Evolutionary conservation across 1,140 invertebrate genomes (phyloP), one percentile per base, ranked within the genome.

Genomic region (Spodoptera frugiperda): DNA sequence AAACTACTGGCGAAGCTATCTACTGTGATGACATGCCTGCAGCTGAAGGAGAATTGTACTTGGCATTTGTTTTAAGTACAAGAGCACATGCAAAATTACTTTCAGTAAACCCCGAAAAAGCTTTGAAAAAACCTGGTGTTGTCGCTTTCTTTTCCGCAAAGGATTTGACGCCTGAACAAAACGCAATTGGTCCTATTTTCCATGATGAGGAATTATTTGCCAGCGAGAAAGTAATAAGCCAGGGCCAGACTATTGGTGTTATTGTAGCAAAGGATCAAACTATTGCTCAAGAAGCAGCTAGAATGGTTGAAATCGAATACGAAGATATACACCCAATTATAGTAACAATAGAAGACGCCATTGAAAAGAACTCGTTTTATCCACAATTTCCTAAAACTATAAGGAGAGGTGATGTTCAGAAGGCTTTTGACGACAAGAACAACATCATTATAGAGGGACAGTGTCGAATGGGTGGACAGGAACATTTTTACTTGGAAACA

Each of bases 401-500:
- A 21, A 90, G 78, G 67, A 96, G 95, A 84, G 98, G 98, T 0
- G 95, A 98, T 90, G 88, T 96, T 1, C 95, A 95, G 6, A 85
- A 94, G 78, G 96, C 94, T 0, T 97, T 99, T 78, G 85, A 94
- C 39, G 90, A 96, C 76, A 95, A 96, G 11, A 96, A 97, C 51
- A 95, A 97, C 89, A 91, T 97, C 19, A 82, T 98, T 19, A 83
- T 98, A 19, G 96, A 97, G 94, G 97, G 98, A n/a, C 96, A 97
- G 87, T 95, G 98, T 70, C 95, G 96, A 59, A 97, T 98, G 84
- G 98, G 98, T 48, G 98, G 98, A 0, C 99, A 99, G 91, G 98
- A 99, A 91, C 99, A 99, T 90, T 99, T 99, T 92, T 99, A 99
- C 93, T 94, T 99, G 77, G 94, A 94, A 93, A 99, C 98, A 0